These are phyloP conservation scores for Tonatia bakeri DNA, from an alignment of 2,113 vertebrate species.

Conservation along the genomic window DNA sequence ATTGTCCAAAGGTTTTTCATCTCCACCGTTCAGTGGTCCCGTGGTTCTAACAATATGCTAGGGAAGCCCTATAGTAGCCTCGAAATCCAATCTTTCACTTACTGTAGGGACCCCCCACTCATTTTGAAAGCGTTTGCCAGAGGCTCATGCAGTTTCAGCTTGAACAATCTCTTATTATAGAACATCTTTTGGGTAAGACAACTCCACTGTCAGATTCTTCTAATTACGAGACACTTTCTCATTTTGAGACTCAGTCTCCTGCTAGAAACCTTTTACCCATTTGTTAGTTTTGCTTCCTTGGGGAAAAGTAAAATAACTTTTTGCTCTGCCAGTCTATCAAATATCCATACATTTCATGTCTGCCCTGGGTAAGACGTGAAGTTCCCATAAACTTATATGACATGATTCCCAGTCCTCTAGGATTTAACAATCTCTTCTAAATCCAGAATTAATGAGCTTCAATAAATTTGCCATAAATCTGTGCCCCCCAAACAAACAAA, in stretches of 20 bases:
- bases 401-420: background rate
- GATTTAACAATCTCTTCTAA: background rate
- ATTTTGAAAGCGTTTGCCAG: background rate
- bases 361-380: background rate
- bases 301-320: background rate
- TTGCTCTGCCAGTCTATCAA: background rate
- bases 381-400: constrained; percentile 17
- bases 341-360: background rate
- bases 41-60: background rate
- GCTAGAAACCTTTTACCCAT: background rate
- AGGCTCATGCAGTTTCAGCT: background rate
- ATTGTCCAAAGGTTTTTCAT: background rate
- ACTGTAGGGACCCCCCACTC: accelerated
- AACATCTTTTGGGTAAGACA: background rate
- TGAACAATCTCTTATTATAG: background rate
- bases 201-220: background rate
- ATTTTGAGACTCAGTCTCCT: background rate
- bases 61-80: background rate
- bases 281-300: background rate
- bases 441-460: constrained; percentile 4
- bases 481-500: background rate
- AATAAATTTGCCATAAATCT: background rate
- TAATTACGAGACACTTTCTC: background rate
- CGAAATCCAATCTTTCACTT: background rate
- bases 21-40: background rate